Base-by-base conservation (phyloP, 1,140 invertebrate genomes). In the Globodera rostochiensis region DNA sequence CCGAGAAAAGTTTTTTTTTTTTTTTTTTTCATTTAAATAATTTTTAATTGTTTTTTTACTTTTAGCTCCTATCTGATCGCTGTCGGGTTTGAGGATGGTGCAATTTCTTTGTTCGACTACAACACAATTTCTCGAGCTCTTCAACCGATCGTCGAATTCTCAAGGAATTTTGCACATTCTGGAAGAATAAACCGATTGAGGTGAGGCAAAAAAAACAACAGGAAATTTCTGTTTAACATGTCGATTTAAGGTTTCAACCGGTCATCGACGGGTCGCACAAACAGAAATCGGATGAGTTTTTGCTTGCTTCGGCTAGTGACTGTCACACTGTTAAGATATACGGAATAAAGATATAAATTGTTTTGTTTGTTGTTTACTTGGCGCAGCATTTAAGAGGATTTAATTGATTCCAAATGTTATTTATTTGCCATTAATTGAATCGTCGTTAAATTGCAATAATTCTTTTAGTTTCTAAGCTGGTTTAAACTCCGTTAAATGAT, bases 401-500 rank as follows among this genome's bases (percentile, higher is more conserved):
- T 69, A 13, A 21, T 69, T 69, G 0, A 8, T 69, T 21, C 3
- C 36, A 36, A 36, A 2, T 36, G 36, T 36, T 36, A 36, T 36
- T 69, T 45, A 8, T 19, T 69, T 45, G 15, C 36, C 67, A 69
- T 69, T 69, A 11, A 25, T 69, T 13, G 19, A 21, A 36, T 36
- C 36, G 36, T 21, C 67, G 67, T 69, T 45, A 9, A 69, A 11
- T 21, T 69, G 8, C 15, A 15, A 13, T 69, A 21, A 69, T 69
- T 3, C 36, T 8, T 69, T 45, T 21, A 8, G 7, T 21, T 77
- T 75, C 8, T 74, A 77, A 49, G 25, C 77, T 79, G 15, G 4
- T 1, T 9, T 79, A 15, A 80, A 36, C 66, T 19, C 73, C 47
- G 7, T 53, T 9, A 53, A 7, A 79, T 79, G 77, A 79, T 64